Evolutionary conservation across 2,113 vertebrate species (phyloP).

Genomic region (Thomomys bottae): DNA sequence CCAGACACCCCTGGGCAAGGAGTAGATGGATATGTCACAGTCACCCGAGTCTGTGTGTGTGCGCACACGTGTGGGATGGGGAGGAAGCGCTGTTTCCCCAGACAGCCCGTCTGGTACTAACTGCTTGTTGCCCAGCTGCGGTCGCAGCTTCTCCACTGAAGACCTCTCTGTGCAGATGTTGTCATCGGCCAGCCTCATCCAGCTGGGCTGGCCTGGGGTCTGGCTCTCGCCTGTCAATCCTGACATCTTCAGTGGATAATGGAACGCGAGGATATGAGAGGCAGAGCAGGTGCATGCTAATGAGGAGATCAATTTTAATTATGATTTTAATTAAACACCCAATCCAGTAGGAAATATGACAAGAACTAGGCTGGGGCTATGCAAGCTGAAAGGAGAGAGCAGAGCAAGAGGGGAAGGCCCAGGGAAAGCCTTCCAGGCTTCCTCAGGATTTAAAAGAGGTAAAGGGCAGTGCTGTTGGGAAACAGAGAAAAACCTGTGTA

Average conservation of each 20-base stretch:
- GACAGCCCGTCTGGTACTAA: slow-evolving; percentile 28
- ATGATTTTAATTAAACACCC: slow-evolving; percentile 95
- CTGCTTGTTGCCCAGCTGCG: slow-evolving; percentile 33
- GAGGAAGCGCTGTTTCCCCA: neutral
- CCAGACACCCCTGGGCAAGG: neutral
- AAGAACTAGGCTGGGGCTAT: slow-evolving; percentile 83
- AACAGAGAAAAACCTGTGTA: neutral
- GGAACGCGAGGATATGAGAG: slow-evolving; percentile 84
- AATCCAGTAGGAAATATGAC: slow-evolving; percentile 90
- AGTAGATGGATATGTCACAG: neutral
- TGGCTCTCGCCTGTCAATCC: slow-evolving; percentile 87
- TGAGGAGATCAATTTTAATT: slow-evolving; percentile 96
- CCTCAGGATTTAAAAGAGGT: slow-evolving; percentile 44
- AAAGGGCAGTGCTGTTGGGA: slow-evolving; percentile 42
- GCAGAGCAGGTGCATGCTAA: slow-evolving; percentile 93
- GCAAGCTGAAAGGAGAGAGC: slow-evolving; percentile 72
- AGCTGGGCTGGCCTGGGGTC: slow-evolving; percentile 78
- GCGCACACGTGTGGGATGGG: accelerated
- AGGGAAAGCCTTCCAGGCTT: neutral
- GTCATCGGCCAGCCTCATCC: slow-evolving; percentile 69
- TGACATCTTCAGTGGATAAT: slow-evolving; percentile 88
- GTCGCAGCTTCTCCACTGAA: neutral
- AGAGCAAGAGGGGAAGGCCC: accelerated
- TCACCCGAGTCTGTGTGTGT: neutral
- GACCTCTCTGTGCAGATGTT: slow-evolving; percentile 70